Base-by-base conservation (phyloP, 2,113 vertebrate species). In the Phyllostomus discolor region DNA sequence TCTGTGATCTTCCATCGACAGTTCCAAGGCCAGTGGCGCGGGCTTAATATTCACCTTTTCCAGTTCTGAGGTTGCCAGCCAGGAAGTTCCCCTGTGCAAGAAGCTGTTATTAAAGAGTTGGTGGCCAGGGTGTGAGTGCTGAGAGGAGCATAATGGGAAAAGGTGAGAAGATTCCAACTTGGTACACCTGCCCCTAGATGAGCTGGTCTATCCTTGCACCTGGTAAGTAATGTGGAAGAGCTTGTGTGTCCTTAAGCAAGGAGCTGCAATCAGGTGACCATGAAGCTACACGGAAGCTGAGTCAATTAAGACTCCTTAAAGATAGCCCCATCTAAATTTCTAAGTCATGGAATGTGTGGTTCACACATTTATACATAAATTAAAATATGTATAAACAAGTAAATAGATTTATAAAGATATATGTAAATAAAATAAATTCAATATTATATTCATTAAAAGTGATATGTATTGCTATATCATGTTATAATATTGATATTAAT, bases 221-320 rank as follows among this genome's bases (percentile, higher is more conserved):
- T 26, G 41, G 62, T 43, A 59, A 66, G 7, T 24, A 73, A 59
- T 7, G 33, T 26, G 35, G 85, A n/a, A 4, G 9, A 4, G 8
- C 0, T 0, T 10, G 20, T 7, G 19, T 8, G 17, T 24, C 46
- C 62, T 10, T 22, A 4, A 24, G 0, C 62, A 57, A 70, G n/a
- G 54, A 33, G 38, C 20, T 24, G 24, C 0, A 14, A 22, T 62
- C 50, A 28, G 31, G 3, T 20, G 64, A 24, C 10, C 31, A 4
- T 2, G 24, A 41, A 43, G 15, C 33, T 28, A 33, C 52, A 24
- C 3, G 54, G 64, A 50, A 59, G 4, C 62, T 24, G 9, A 14
- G 67, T 38, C 24, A 9, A 41, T 33, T 15, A 66, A 48, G 31
- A 5, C 26, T 70, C 8, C 28, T 69, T 17, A 79, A 78, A 64